Base-by-base conservation (phyloP, 2,113 vertebrate genomes). In the Leptocoma aspasia region DNA sequence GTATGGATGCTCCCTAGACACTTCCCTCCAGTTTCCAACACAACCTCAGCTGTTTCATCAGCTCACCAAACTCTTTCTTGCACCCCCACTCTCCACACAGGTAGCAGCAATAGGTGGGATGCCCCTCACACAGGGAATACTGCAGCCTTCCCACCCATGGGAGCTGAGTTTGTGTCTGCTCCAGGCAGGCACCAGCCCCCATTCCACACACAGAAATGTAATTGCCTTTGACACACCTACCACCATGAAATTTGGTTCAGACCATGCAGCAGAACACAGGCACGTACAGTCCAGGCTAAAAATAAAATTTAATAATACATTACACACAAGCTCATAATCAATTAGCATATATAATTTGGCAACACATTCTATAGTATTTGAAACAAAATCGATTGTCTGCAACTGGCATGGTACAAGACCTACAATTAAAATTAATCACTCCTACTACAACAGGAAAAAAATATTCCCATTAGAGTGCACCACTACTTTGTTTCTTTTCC, bases 301-400 rank as follows among this genome's bases (percentile, higher is more conserved):
- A 94, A 90, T 82, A 87, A 65, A 64, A 80, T 71, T 37, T 86
- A 89, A 80, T 76, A 92, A 81, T 63, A 76, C 49, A 37, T 77
- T 89, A 71, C 31, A 89, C 57, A 78, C n/a, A 42, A 56, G 65
- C 54, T 92, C 71, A 86, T 70, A 90, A 96, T 96, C 94, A 88
- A 95, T 94, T 94, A 88, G 75, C 85, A 77, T 92, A 54, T 52
- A 76, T 76, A 76, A 95, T 92, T 73, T 41, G 54, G 83, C 90
- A 94, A 61, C 50, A 65, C 45, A 59, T 60, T 69, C 78, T 39
- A 7, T 56, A 87, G 45, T 89, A 95, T 82, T 92, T 91, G 66
- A 91, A 87, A 66, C 6, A 4, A 94, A 94, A 89, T 66, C 54
- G 81, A 95, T 82, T 83, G 75, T 65, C 84, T 86, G 50, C 59